Conservation (phyloP, 2,113 vertebrate genomes). For the Boulengeromyrus knoepffleri region DNA sequence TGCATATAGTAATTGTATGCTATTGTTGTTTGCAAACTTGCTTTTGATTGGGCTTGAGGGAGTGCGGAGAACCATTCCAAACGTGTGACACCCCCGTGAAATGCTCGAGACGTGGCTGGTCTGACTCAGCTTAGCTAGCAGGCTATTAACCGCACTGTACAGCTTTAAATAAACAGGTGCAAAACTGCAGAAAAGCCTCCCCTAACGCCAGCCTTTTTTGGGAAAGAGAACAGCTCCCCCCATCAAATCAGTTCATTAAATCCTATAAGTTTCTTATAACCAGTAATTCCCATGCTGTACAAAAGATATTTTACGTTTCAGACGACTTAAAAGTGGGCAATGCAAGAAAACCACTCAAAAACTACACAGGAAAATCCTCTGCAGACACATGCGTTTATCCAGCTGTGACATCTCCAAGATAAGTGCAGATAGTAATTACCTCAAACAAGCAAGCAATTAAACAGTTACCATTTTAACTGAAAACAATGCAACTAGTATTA, state of each 20-base stretch:
- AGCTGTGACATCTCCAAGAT: neutral
- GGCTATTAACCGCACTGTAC: neutral
- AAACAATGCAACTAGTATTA: neutral
- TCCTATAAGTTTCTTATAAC: neutral
- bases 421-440: neutral
- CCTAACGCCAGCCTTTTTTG: neutral
- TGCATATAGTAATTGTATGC: neutral
- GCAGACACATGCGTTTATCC: neutral
- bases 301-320: neutral
- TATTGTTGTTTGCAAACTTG: neutral
- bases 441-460: neutral
- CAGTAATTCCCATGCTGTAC: neutral
- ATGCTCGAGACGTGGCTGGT: neutral
- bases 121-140: neutral
- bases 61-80: neutral
- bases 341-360: neutral
- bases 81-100: neutral
- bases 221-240: neutral
- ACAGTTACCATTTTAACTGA: neutral
- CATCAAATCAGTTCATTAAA: neutral
- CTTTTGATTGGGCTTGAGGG: neutral
- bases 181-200: neutral
- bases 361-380: neutral
- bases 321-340: neutral
- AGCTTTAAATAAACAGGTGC: neutral